Evolutionary conservation across 2,888 invertebrate species (phyloP), one percentile per base, ranked within the genome.

Genomic region (Parelbella ahira): DNA sequence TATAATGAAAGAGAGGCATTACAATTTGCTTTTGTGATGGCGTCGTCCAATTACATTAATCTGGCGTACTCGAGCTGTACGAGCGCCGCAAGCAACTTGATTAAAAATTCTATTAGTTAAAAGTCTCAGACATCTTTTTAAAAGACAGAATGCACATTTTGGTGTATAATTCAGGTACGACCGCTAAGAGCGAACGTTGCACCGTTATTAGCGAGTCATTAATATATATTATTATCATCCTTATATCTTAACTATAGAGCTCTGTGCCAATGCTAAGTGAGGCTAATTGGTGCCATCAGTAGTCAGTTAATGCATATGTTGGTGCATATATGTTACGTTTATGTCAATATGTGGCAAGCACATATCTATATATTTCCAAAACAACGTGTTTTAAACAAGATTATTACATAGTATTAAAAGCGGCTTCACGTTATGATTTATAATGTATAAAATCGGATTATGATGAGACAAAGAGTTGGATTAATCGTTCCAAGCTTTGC

Each of bases 41-140:
- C 80, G 74, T 75, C 73, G 77, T 82, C 81, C 81, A 84, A 86
- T 87, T 84, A 83, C 84, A 87, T 87, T 86, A 86, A 83, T 83
- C 81, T 76, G 80, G 76, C 74, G 78, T 63, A 65, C 70, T 72
- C 68, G 50, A 49, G 44, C 49, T 53, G 73, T 63, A 72, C 68
- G 63, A 65, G 62, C 72, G 71, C 65, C 70, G 68, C 71, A 75
- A 79, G 68, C 76, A 75, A 83, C 82, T 79, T 86, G 83, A 86
- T 86, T 86, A 84, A 87, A 86, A 83, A 86, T 83, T 83, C 84
- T 86, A 86, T 86, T 87, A 84, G 82, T 83, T 80, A 72, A 82
- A 86, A 84, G 76, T 77, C 77, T 66, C 70, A 74, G 81, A 77
- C 75, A 65, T 73, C 72, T 73, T 67, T 76, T 74, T 82, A 80